A percentile compares a stretch with the other conserved stretches of the same genome.
These are phyloP conservation scores for Trachurus trachurus DNA, from an alignment of 2,797 vertebrate species.

Conservation along the genomic window DNA sequence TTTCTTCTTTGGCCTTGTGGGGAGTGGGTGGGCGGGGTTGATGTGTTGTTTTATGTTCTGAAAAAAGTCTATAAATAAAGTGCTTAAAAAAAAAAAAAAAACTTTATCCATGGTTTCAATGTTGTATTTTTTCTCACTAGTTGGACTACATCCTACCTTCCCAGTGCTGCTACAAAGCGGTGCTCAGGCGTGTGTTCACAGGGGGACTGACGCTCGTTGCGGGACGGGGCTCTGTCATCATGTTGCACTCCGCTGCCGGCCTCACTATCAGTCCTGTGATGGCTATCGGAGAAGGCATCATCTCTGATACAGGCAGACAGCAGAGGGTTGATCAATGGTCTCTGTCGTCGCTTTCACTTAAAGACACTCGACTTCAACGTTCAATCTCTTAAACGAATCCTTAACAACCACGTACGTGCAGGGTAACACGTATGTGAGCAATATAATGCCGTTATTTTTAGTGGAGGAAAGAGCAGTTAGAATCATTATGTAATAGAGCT, in stretches of 20 bases:
- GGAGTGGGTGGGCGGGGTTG: too few species aligned
- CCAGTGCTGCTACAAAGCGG: conserved; percentile 90
- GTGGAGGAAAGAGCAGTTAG: neutral
- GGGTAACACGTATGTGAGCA: neutral
- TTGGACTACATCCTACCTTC: conserved; percentile 83
- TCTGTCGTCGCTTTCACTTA: conserved; percentile 11
- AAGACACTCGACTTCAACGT: neutral
- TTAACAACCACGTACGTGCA: conserved; percentile 1
- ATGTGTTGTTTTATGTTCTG: too few species aligned
- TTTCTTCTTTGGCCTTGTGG: too few species aligned
- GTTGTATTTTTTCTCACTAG: neutral
- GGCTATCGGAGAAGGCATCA: conserved; percentile 92
- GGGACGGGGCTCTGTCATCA: conserved; percentile 89
- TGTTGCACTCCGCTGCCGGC: conserved; percentile 89
- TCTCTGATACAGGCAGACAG: conserved; percentile 85
- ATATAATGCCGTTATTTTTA: neutral
- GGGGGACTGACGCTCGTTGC: conserved; percentile 90
- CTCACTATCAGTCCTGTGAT: conserved; percentile 92
- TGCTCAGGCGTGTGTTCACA: conserved; percentile 92
- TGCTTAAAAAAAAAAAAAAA: too few species aligned
- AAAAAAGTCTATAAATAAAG: too few species aligned
- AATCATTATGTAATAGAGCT: too few species aligned
- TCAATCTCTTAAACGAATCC: neutral
- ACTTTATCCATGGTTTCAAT: neutral
- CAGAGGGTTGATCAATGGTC: conserved; percentile 7